phyloP scores from a whole-genome alignment of 2,888 invertebrate genomes.

The Rhorus exstirpatorius region DNA sequence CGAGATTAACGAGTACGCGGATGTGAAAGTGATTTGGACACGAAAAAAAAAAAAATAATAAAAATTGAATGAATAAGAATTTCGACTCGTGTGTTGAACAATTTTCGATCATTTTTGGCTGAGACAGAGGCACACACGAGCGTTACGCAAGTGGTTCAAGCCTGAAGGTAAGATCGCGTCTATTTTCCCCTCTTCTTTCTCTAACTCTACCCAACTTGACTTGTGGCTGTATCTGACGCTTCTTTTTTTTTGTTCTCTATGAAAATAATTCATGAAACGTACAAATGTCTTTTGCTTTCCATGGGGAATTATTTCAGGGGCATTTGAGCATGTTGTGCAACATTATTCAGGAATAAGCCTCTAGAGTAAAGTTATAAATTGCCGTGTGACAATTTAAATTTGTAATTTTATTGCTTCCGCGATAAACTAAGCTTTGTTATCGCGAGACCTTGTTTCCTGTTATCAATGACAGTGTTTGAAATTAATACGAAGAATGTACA shows the following conservation, averaged over 20 bases:
- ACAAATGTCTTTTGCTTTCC: background rate
- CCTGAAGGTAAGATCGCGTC: conserved; percentile 24
- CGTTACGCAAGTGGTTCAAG: conserved; percentile 21
- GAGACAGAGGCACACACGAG: background rate
- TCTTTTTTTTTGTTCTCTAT: background rate
- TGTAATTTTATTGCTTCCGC: no score
- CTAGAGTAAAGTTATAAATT: background rate
- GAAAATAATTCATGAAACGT: background rate
- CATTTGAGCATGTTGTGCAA: background rate
- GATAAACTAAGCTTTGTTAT: no score
- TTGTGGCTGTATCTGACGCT: no score
- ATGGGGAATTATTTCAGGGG: conserved; percentile 12
- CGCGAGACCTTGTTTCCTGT: no score
- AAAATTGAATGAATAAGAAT: background rate
- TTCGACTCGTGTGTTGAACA: background rate
- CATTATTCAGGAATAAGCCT: conserved; percentile 2
- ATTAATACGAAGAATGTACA: no score
- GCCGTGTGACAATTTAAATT: no score
- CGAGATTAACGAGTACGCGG: background rate
- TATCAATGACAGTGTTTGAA: no score
- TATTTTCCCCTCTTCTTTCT: conserved; percentile 6
- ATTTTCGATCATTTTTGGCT: background rate
- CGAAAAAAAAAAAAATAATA: no score
- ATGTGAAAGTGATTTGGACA: background rate
- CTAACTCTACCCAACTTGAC: background rate